Percentiles rank a stretch among this genome's conserved stretches.
These are phyloP conservation scores for Colius striatus DNA, from an alignment of 2,113 vertebrate genomes.

Conservation along the genomic window DNA sequence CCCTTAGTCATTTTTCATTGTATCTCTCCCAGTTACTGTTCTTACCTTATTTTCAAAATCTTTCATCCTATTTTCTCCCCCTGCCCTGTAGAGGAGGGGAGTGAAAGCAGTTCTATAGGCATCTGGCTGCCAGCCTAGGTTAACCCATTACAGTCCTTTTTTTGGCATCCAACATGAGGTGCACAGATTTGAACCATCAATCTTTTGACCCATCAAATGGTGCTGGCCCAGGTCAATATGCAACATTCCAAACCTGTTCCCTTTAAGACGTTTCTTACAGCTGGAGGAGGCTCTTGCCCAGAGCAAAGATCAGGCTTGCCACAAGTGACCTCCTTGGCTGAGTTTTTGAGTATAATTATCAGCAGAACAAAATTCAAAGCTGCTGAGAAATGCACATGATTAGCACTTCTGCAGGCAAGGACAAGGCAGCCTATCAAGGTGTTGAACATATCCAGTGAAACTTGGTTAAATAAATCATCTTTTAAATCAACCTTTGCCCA, in stretches of 20 bases:
- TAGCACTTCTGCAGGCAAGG: conserved; percentile 14
- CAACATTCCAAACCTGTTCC: not conserved
- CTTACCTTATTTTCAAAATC: not conserved
- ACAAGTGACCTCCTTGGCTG: not conserved
- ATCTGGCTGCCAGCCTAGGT: not conserved
- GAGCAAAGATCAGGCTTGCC: conserved; percentile 35
- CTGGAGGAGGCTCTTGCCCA: not conserved
- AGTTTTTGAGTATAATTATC: not conserved
- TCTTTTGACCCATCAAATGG: not conserved
- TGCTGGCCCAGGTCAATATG: not conserved
- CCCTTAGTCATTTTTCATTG: not conserved
- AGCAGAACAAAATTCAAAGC: not conserved
- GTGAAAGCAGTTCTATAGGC: not conserved
- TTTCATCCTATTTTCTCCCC: not conserved
- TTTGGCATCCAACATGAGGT: not conserved
- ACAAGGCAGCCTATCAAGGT: conserved; percentile 64
- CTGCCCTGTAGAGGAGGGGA: not conserved
- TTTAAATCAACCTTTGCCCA: conserved; percentile 92
- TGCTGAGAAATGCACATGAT: not conserved
- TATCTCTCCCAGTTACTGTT: not conserved
- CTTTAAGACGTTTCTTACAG: not conserved
- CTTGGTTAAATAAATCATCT: conserved; percentile 92
- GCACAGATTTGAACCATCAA: not conserved
- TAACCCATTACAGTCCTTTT: not conserved
- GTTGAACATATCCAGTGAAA: conserved; percentile 53